Percentiles rank a stretch among this genome's conserved stretches.
Conservation (phyloP, 64 coral and sea anemone species). For the Stichodactyla helianthus region DNA sequence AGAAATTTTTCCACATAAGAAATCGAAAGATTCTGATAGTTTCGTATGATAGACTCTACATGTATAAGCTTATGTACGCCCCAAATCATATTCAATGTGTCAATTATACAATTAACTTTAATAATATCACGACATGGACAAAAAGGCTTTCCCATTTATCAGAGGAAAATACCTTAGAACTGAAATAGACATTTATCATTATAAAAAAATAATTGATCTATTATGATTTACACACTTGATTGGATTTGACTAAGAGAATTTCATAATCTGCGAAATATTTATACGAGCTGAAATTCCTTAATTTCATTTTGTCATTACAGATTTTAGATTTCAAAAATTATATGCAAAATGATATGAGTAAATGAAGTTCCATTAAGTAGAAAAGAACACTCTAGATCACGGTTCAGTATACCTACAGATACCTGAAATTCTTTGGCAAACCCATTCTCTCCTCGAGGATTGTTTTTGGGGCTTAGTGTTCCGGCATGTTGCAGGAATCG, state of each 20-base stretch:
- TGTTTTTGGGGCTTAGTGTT: slow-evolving; percentile 32
- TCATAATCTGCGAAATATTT: too few species aligned
- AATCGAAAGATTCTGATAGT: neutral
- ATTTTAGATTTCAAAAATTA: too few species aligned
- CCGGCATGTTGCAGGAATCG: slow-evolving; percentile 35
- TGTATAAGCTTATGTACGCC: neutral
- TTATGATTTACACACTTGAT: too few species aligned
- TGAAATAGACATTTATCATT: neutral
- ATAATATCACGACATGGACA: neutral
- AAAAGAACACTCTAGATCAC: too few species aligned
- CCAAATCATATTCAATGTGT: neutral
- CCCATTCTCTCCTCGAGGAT: slow-evolving; percentile 42
- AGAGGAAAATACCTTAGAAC: neutral
- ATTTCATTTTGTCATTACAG: too few species aligned
- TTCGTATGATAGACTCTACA: neutral
- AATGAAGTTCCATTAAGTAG: too few species aligned
- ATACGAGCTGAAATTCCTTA: too few species aligned
- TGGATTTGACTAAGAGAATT: too few species aligned
- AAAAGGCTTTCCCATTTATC: neutral
- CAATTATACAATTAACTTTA: neutral
- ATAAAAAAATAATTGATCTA: neutral
- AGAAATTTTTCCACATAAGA: neutral
- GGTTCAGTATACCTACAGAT: neutral
- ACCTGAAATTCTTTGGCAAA: slow-evolving; percentile 66
- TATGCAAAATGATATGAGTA: too few species aligned